A percentile compares a stretch with the other conserved stretches of the same genome.
Conservation (phyloP, 2,797 vertebrate species). For the Spheniscus humboldti region DNA sequence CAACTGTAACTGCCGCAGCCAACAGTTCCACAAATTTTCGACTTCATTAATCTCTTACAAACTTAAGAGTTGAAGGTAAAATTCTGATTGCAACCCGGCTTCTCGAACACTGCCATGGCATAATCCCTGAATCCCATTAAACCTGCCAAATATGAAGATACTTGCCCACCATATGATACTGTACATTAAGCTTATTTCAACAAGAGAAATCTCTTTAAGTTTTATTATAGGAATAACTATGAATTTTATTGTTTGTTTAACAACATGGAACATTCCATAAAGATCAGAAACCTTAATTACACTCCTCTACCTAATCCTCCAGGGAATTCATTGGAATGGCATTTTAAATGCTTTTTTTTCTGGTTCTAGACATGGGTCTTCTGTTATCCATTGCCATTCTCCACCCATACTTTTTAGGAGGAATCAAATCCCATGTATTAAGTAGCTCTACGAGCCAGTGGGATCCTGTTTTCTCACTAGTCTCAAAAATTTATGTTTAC, state of each 20-base stretch:
- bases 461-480: neutral
- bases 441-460: neutral
- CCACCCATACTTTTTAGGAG: neutral
- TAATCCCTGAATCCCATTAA: neutral
- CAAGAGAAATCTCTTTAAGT: neutral
- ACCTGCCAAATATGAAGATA: slow-evolving; percentile 17
- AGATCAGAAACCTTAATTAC: slow-evolving; percentile 7
- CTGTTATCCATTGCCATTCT: neutral
- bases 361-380: neutral
- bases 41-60: neutral
- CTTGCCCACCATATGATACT: neutral
- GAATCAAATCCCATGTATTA: neutral
- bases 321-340: neutral
- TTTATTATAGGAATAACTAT: slow-evolving; percentile 17
- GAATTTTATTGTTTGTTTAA: slow-evolving; percentile 59
- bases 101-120: neutral
- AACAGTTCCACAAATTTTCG: neutral
- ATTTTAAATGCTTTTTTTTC: neutral
- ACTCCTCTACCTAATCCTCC: neutral
- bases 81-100: neutral
- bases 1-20: neutral
- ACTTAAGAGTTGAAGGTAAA: neutral
- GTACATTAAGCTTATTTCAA: slow-evolving; percentile 44
- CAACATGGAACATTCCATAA: slow-evolving; percentile 41
- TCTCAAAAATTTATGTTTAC: neutral